Percentiles rank a stretch among this genome's conserved stretches.
Conservation (phyloP, 2,113 vertebrate species). For the Todiramphus saurophagus region DNA sequence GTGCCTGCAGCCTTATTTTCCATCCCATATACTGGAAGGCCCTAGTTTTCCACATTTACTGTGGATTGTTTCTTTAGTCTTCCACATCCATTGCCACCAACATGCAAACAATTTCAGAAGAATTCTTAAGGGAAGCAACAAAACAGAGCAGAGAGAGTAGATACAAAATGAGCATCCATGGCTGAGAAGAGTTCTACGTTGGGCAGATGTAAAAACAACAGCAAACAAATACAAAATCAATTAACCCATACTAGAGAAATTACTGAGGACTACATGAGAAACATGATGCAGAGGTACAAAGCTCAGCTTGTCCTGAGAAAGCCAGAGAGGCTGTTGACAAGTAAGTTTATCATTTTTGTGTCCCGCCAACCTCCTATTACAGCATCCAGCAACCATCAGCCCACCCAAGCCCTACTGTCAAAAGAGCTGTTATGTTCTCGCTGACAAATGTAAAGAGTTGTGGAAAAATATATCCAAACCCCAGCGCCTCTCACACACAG, state of each 20-base stretch:
- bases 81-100: background rate
- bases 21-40: background rate
- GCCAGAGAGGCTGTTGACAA: slow-evolving; percentile 55
- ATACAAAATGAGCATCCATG: background rate
- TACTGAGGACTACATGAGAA: background rate
- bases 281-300: slow-evolving; percentile 25
- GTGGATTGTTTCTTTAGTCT: slow-evolving; percentile 4
- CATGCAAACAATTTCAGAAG: background rate
- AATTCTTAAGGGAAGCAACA: slow-evolving; percentile 13
- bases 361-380: slow-evolving; percentile 40
- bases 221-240: slow-evolving; percentile 15
- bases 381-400: slow-evolving; percentile 41
- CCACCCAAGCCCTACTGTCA: slow-evolving; percentile 58
- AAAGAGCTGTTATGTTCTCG: slow-evolving; percentile 20
- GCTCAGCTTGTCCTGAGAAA: slow-evolving; percentile 23
- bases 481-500: slow-evolving; percentile 21
- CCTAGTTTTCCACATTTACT: background rate
- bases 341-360: slow-evolving; percentile 49
- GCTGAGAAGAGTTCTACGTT: background rate
- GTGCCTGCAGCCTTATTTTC: background rate
- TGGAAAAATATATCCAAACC: slow-evolving; percentile 44
- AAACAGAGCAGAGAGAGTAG: background rate
- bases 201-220: background rate
- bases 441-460: slow-evolving; percentile 5
- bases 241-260: background rate